Evolutionary conservation across 2,113 vertebrate genomes (phyloP).

Genomic region (Sceloporus undulatus): DNA sequence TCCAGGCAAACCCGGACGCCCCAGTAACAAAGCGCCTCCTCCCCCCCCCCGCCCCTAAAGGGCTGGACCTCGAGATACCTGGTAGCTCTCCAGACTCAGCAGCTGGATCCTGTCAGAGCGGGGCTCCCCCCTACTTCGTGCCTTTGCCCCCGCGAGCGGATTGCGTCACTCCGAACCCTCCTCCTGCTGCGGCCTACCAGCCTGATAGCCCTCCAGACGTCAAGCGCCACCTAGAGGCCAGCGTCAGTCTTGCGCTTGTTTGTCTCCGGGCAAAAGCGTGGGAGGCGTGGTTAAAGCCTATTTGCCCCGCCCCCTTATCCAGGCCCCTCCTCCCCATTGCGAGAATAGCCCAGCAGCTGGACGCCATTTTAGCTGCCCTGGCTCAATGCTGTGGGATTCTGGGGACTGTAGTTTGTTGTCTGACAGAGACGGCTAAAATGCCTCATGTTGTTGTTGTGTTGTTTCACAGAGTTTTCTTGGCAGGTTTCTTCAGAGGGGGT

Average conservation of each 20-base stretch:
- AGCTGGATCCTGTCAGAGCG: background rate
- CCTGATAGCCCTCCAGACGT: background rate
- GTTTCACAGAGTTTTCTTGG: no score
- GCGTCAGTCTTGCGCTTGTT: background rate
- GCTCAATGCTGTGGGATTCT: no score
- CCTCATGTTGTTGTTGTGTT: no score
- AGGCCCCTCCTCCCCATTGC: no score
- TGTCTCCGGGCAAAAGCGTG: background rate
- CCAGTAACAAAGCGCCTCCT: background rate
- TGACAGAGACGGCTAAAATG: no score
- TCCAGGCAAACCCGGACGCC: background rate
- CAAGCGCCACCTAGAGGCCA: background rate
- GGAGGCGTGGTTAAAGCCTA: background rate
- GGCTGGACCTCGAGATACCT: constrained; percentile 6
- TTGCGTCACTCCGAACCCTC: background rate
- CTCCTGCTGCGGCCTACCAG: background rate
- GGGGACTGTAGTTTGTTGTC: no score
- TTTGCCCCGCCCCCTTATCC: no score
- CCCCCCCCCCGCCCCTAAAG: background rate
- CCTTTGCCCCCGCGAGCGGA: background rate
- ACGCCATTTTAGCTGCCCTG: no score
- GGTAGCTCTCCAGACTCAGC: background rate
- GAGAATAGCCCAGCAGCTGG: no score
- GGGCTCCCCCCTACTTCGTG: background rate
- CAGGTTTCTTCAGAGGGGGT: no score